A percentile compares a stretch with the other conserved stretches of the same genome.
Conservation (phyloP, 2,797 vertebrate genomes). For the Anguilla obscura region DNA sequence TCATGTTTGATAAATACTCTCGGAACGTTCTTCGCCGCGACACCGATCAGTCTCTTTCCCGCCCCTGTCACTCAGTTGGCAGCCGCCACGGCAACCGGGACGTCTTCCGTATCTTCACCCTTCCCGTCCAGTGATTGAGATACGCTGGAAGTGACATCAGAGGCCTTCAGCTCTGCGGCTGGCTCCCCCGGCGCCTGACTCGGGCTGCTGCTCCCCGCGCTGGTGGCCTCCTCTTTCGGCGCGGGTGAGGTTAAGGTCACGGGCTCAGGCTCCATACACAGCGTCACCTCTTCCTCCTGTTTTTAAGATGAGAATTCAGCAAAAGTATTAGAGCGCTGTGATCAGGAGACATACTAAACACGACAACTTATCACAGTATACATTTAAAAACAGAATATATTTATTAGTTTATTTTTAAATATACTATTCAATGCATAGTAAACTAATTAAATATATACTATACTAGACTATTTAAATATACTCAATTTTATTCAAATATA, state of each 20-base stretch:
- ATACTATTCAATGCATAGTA: no score
- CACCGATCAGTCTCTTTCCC: conserved; percentile 26
- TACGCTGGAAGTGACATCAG: conserved; percentile 86
- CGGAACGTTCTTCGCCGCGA: background rate
- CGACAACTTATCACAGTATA: background rate
- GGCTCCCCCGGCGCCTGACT: conserved; percentile 70
- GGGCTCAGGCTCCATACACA: conserved; percentile 88
- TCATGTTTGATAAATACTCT: conserved; percentile 61
- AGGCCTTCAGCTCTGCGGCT: conserved; percentile 81
- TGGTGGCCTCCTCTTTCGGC: conserved; percentile 82
- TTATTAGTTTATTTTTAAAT: no score
- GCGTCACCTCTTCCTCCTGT: conserved; percentile 85
- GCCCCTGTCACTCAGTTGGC: conserved; percentile 68
- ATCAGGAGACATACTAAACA: background rate
- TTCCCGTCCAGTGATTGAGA: conserved; percentile 89
- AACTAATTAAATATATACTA: no score
- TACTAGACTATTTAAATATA: no score
- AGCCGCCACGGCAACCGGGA: conserved; percentile 53
- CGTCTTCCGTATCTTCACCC: conserved; percentile 74
- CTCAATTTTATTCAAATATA: no score
- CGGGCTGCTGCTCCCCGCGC: conserved; percentile 83
- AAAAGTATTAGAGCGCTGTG: background rate
- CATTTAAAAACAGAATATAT: background rate
- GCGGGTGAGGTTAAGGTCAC: conserved; percentile 84
- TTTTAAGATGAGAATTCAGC: conserved; percentile 19